phyloP scores from a whole-genome alignment of 92 coral and sea anemone species.

The Parazoanthus atlanticus region DNA sequence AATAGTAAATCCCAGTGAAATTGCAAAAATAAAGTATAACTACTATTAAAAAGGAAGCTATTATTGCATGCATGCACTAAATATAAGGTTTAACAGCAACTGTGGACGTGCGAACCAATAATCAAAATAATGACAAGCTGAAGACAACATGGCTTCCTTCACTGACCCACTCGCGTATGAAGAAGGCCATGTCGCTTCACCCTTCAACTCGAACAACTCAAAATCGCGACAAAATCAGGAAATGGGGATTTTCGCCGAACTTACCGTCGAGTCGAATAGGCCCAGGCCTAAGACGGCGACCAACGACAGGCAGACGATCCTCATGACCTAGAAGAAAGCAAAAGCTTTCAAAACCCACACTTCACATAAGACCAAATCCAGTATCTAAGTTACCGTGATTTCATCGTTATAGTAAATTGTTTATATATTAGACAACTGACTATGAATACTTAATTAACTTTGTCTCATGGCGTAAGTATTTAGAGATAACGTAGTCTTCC shows the following conservation, averaged over 20 bases:
- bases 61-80: not conserved
- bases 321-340: conserved; percentile 95
- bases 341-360: conserved; percentile 79
- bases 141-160: conserved; percentile 36
- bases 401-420: conserved; percentile 92
- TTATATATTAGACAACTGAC: conserved; percentile 96
- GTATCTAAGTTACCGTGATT: conserved; percentile 85
- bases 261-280: conserved; percentile 92
- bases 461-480: conserved; percentile 96
- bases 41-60: not conserved
- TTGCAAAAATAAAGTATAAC: not conserved
- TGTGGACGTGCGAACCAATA: not conserved
- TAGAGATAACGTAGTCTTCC: conserved; percentile 97
- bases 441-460: conserved; percentile 90
- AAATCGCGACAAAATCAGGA: conserved; percentile 26
- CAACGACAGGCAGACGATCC: conserved; percentile 96
- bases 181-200: conserved; percentile 10
- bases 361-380: conserved; percentile 72
- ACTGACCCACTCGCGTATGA: not conserved
- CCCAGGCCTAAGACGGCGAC: conserved; percentile 91
- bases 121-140: not conserved
- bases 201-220: not conserved
- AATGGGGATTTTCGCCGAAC: conserved; percentile 45
- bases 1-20: not conserved
- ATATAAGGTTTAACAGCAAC: not conserved